Conservation (phyloP, 2,113 vertebrate genomes). For the Sturnira hondurensis region DNA sequence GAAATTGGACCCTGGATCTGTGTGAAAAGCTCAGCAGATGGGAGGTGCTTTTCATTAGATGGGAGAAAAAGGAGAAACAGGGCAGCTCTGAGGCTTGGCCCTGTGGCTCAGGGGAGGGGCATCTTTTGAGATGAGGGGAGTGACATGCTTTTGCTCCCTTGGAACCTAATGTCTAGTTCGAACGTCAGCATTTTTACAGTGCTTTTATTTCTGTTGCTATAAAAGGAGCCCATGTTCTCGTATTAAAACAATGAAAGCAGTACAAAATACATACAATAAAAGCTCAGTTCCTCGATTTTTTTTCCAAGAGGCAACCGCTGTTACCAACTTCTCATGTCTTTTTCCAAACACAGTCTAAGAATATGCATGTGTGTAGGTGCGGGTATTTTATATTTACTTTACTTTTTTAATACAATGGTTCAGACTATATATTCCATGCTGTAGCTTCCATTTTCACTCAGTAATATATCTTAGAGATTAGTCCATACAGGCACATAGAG, state of each 20-base stretch:
- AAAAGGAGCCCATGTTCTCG: background rate
- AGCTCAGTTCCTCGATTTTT: background rate
- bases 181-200: background rate
- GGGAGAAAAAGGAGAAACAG: background rate
- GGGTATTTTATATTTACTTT: background rate
- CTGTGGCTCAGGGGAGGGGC: background rate
- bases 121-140: background rate
- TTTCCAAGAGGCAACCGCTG: background rate
- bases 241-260: constrained; percentile 24
- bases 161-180: background rate
- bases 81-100: background rate
- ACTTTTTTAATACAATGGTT: background rate
- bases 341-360: background rate
- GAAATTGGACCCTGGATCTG: background rate
- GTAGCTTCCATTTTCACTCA: background rate
- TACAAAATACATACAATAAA: background rate
- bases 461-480: constrained; percentile 15
- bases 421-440: background rate
- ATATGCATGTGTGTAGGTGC: background rate
- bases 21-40: background rate
- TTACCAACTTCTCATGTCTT: background rate
- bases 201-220: constrained; percentile 22
- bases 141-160: background rate
- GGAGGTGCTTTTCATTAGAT: background rate
- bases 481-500: background rate